phyloP scores from a whole-genome alignment of 2,888 invertebrate genomes.

The Drosophila stalkeri region DNA sequence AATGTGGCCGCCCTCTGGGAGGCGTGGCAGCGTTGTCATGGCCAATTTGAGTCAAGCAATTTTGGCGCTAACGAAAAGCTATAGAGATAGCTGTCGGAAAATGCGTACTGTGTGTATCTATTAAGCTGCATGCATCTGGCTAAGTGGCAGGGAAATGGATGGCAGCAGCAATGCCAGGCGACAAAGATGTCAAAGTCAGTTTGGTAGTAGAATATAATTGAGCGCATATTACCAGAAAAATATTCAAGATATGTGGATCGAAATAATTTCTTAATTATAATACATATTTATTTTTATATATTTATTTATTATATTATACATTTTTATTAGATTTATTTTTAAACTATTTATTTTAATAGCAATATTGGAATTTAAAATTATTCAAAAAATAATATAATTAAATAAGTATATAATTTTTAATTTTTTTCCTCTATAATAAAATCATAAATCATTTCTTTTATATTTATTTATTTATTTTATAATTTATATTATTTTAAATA shows the following conservation, averaged over 20 bases:
- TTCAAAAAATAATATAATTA: no score
- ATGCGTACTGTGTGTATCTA: constrained; percentile 34
- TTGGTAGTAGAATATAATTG: background rate
- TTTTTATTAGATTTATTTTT: no score
- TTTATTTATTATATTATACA: background rate
- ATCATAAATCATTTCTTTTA: no score
- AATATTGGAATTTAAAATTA: no score
- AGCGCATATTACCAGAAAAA: background rate
- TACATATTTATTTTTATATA: background rate
- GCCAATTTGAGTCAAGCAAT: constrained; percentile 64
- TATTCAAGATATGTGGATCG: background rate
- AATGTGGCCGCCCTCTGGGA: constrained; percentile 23
- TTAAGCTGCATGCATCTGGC: constrained; percentile 43
- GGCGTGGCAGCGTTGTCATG: constrained; percentile 38
- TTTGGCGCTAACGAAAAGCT: constrained; percentile 49
- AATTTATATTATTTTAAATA: no score
- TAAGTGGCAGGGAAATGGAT: constrained; percentile 36
- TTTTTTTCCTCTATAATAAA: no score
- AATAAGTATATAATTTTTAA: no score
- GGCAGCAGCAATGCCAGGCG: constrained; percentile 24
- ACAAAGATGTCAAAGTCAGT: constrained; percentile 35
- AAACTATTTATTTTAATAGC: no score
- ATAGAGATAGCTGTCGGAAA: constrained; percentile 54
- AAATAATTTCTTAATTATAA: background rate
- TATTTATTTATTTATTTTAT: no score